Evolutionary conservation across 30 jellyfish, hydroid and myxozoan genomes (phyloP).

Genomic region (Phacellophora camtschatica): DNA sequence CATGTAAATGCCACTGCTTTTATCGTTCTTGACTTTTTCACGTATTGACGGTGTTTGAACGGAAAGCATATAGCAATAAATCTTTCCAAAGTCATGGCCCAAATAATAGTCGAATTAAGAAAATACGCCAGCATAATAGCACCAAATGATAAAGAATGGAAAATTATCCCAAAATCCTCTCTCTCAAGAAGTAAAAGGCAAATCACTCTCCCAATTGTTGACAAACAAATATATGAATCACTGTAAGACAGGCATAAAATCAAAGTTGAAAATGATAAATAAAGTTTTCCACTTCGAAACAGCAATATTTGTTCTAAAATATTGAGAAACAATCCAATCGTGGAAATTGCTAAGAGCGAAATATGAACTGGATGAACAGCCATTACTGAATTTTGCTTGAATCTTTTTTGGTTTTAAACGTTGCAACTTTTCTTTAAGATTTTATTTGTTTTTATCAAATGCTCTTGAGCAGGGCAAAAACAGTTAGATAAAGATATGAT

Average conservation of each 20-base stretch:
- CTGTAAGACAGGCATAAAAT: slow-evolving; percentile 3
- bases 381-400: too few species aligned
- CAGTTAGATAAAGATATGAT: too few species aligned
- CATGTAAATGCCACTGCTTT: neutral
- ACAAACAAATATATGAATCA: slow-evolving; percentile 13
- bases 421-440: too few species aligned
- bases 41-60: slow-evolving; percentile 3
- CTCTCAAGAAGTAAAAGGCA: neutral
- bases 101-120: neutral
- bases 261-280: neutral
- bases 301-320: slow-evolving; percentile 15
- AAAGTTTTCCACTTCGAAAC: neutral
- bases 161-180: neutral
- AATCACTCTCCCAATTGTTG: slow-evolving; percentile 1
- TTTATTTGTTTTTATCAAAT: too few species aligned
- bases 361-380: neutral
- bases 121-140: neutral
- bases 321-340: slow-evolving; percentile 2
- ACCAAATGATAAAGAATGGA: neutral
- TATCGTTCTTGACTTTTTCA: neutral
- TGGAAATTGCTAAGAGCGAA: neutral
- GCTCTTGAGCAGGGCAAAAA: too few species aligned
- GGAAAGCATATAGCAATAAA: slow-evolving; percentile 10
- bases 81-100: slow-evolving; percentile 28
- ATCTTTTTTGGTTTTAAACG: too few species aligned